Conservation (phyloP, 23 tunicate genomes). For the Halocynthia aurantium region DNA sequence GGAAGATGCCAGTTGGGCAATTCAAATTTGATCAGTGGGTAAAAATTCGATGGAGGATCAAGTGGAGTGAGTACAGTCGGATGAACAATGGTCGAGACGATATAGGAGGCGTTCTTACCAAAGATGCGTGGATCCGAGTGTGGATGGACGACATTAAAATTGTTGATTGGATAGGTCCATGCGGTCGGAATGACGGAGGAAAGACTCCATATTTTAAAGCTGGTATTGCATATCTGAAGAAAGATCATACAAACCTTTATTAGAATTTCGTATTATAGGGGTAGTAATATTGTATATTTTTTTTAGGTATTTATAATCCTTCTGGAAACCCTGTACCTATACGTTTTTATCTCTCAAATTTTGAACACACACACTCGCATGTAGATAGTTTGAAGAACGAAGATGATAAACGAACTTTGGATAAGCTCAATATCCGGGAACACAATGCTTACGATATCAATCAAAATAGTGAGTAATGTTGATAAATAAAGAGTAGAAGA, state of each 20-base stretch:
- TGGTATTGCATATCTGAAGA: conserved; percentile 14
- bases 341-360: conserved; percentile 20
- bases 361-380: conserved; percentile 12
- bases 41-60: conserved; percentile 66
- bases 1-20: conserved; percentile 25
- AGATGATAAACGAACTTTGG: background rate
- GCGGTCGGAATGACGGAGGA: conserved; percentile 80
- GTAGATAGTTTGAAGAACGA: background rate
- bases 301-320: conserved; percentile 71
- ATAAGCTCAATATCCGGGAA: background rate
- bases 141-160: conserved; percentile 33
- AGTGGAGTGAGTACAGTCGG: conserved; percentile 65
- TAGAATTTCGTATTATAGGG: too few relatives aligned
- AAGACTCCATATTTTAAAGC: conserved; percentile 64
- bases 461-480: conserved; percentile 30
- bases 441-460: background rate
- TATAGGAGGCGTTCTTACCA: conserved; percentile 27
- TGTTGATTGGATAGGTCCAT: conserved; percentile 80
- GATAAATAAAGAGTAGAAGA: too few relatives aligned
- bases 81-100: background rate
- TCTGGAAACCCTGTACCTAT: conserved; percentile 28
- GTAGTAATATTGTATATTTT: background rate
- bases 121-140: conserved; percentile 72
- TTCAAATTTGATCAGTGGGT: conserved; percentile 65
- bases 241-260: too few relatives aligned